Evolutionary conservation across 2,113 vertebrate genomes (phyloP), one percentile per base, ranked within the genome.

Genomic region (Anseranas semipalmata): DNA sequence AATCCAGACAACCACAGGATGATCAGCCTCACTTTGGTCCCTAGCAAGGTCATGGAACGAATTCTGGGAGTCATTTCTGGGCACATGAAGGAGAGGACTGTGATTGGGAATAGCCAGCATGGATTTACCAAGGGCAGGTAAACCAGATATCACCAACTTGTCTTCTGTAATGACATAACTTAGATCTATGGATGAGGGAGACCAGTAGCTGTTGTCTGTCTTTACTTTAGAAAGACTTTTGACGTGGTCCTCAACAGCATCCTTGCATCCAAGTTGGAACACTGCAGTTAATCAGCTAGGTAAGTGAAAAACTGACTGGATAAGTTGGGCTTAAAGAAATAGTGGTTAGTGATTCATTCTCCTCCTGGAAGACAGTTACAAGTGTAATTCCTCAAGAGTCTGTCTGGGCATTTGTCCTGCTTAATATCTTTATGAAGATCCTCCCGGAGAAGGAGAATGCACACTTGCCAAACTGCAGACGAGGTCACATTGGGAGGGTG

Each of bases 401-500:
- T 24, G 22, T 22, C 35, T 60, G 58, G 13, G n/a, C 15, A 24
- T 60, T 60, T 35, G n/a, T 60, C 53, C 27, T 55, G 4, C 50
- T 86, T 66, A 66, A 6, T 46, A 22, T 59, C 41, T 79, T 66
- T 86, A 41, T 70, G 18, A 46, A 12, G 37, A 16, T 63, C n/a
- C 25, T 52, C 15, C 32, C 45, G 39, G 22, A 59, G 22, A 76
- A 60, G 25, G 18, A 72, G 15, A 28, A 68, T 39, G 7, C 2
- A 39, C 8, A 12, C 6, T 11, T n/a, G 7, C 66, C 35, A 62
- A 79, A 79, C 87, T 13, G 25, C 4, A 16, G 5, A 22, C 41
- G 41, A 66, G 18, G 24, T 18, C 7, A 15, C 18, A 41, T 0
- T 5, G n/a, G 4, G 21, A 25, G 4, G 8, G 30, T 52, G 28